Percentiles rank a stretch among this genome's conserved stretches.
Evolutionary conservation across 2,797 vertebrate genomes (phyloP).

Genomic region (Phylloscopus collybita): DNA sequence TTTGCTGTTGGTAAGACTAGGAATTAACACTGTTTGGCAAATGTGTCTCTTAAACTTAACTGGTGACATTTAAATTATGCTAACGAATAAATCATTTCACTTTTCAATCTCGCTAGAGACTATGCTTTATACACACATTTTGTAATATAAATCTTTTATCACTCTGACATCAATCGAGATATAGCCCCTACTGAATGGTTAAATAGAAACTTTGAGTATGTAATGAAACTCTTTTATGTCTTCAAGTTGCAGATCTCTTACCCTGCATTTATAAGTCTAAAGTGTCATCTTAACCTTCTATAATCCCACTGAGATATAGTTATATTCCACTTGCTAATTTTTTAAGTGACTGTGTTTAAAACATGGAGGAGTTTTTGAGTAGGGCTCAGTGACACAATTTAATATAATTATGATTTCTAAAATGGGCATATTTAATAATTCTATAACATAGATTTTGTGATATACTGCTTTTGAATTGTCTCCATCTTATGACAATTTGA

Average conservation of each 20-base stretch:
- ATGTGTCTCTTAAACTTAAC: slow-evolving; percentile 23
- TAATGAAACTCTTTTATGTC: slow-evolving; percentile 32
- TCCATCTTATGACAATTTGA: background rate
- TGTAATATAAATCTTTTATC: slow-evolving; percentile 68
- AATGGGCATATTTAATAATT: background rate
- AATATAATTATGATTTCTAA: background rate
- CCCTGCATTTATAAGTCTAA: slow-evolving; percentile 13
- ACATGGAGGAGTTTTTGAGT: background rate
- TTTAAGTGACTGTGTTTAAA: background rate
- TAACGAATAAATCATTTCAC: slow-evolving; percentile 33
- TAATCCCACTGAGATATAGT: background rate
- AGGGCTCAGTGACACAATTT: background rate
- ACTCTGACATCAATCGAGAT: slow-evolving; percentile 28
- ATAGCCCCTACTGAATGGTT: slow-evolving; percentile 24
- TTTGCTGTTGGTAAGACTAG: background rate
- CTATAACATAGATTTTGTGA: background rate
- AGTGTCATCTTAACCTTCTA: background rate
- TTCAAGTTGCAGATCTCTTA: slow-evolving; percentile 7
- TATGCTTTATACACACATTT: slow-evolving; percentile 48
- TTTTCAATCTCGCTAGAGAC: slow-evolving; percentile 35
- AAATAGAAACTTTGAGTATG: background rate
- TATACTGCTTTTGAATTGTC: background rate
- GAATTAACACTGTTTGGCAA: slow-evolving; percentile 11
- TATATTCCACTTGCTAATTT: background rate
- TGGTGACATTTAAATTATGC: slow-evolving; percentile 51